A percentile compares a stretch with the other conserved stretches of the same genome.
Conservation (phyloP, 2,888 invertebrate genomes). For the Ennomos erosarius region DNA sequence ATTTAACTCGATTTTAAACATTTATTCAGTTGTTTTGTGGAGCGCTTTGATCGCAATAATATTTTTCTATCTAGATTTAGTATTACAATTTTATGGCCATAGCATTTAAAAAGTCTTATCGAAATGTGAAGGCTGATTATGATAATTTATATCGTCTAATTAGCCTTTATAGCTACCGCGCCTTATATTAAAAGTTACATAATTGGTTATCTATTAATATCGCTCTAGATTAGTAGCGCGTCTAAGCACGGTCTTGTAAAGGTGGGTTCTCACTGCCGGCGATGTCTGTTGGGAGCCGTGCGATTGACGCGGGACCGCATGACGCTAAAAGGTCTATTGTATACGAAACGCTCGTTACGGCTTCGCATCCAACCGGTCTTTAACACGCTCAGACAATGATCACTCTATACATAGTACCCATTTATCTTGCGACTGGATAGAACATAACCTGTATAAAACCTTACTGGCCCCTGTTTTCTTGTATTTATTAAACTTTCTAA, state of each 20-base stretch:
- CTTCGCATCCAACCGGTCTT: conserved; percentile 77
- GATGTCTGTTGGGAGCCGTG: conserved; percentile 46
- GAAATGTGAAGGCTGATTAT: conserved; percentile 22
- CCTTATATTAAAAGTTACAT: conserved; percentile 24
- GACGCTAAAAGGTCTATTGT: conserved; percentile 86
- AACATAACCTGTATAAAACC: conserved; percentile 48
- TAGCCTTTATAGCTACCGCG: conserved; percentile 26
- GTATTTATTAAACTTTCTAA: not conserved
- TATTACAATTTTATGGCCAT: conserved; percentile 12
- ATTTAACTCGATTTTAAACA: conserved; percentile 25
- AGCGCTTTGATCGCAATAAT: conserved; percentile 1
- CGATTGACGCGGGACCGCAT: conserved; percentile 80
- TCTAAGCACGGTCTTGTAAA: conserved; percentile 52
- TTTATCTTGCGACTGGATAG: conserved; percentile 56
- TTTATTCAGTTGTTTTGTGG: conserved; percentile 15
- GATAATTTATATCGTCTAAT: conserved; percentile 23
- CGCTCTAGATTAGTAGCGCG: conserved; percentile 26
- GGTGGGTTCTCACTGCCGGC: conserved; percentile 63
- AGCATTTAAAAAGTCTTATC: conserved; percentile 10
- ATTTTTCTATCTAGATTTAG: not conserved
- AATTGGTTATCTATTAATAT: conserved; percentile 26
- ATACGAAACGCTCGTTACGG: conserved; percentile 82
- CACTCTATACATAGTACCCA: conserved; percentile 77
- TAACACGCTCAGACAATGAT: conserved; percentile 82
- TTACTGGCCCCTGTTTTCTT: conserved; percentile 38